These are phyloP conservation scores for Medauroidea extradentata DNA, from an alignment of 1,140 invertebrate genomes.

Conservation along the genomic window DNA sequence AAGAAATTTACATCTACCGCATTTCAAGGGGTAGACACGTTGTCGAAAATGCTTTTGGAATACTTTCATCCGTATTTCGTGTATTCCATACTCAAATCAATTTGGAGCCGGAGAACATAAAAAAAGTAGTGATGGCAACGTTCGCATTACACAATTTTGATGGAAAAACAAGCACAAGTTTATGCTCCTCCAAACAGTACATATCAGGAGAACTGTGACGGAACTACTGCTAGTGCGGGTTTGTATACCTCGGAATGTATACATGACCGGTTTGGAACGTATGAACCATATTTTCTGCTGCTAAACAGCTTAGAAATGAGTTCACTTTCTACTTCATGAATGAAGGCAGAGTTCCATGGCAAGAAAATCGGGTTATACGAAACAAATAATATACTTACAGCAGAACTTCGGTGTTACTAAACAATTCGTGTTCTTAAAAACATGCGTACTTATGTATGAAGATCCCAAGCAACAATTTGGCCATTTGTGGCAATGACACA, in stretches of 20 bases:
- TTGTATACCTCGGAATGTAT: conserved; percentile 7
- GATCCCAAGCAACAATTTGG: too few species aligned
- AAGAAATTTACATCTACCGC: conserved; percentile 46
- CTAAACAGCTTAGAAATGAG: conserved; percentile 21
- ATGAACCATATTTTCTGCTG: conserved; percentile 20
- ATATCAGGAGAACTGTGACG: conserved; percentile 26
- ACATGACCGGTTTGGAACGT: conserved; percentile 18
- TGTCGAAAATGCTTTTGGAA: conserved; percentile 45
- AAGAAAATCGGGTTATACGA: conserved; percentile 19
- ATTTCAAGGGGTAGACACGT: conserved; percentile 37
- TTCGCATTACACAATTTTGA: conserved; percentile 18
- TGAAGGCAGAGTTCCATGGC: conserved; percentile 28
- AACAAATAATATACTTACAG: conserved; percentile 13
- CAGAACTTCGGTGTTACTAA: too few species aligned
- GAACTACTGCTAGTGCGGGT: conserved; percentile 19
- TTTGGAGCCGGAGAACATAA: conserved; percentile 19
- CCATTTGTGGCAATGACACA: too few species aligned
- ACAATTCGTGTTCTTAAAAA: too few species aligned
- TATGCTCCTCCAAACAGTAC: conserved; percentile 27
- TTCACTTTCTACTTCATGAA: conserved; percentile 20
- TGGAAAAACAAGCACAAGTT: neutral
- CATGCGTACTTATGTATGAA: too few species aligned
- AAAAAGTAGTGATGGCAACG: conserved; percentile 16
- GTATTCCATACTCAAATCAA: conserved; percentile 18
- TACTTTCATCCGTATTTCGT: conserved; percentile 32